Conservation (phyloP, 2,113 vertebrate genomes). For the Cavia porcellus region DNA sequence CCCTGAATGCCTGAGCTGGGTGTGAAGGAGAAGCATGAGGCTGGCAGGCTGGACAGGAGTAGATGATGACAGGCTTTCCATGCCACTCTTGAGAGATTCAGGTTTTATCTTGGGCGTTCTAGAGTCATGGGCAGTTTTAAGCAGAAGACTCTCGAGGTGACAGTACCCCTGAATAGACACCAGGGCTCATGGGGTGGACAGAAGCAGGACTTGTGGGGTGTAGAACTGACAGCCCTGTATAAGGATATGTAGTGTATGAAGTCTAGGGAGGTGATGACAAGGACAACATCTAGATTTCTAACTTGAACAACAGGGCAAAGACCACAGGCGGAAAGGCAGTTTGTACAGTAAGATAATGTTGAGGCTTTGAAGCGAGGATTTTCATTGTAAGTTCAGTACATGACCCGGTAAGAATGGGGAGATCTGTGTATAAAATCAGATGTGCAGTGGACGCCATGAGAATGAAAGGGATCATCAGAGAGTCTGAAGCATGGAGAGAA, state of each 20-base stretch:
- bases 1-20: neutral
- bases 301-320: neutral
- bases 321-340: neutral
- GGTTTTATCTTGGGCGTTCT: neutral
- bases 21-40: neutral
- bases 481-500: neutral
- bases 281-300: neutral
- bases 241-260: too few relatives aligned
- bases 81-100: neutral
- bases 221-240: neutral
- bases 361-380: neutral
- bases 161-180: neutral
- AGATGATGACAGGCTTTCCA: neutral
- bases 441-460: neutral
- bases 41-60: neutral
- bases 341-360: slow-evolving; percentile 16
- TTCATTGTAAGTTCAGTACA: neutral
- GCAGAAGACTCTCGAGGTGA: neutral
- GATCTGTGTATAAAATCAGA: neutral
- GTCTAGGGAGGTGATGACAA: neutral
- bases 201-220: neutral
- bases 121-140: neutral
- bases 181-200: accelerated
- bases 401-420: neutral
- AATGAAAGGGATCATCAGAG: neutral